Evolutionary conservation across 1,140 invertebrate species (phyloP), one percentile per base, ranked within the genome.

Genomic region (Orius laevigatus): DNA sequence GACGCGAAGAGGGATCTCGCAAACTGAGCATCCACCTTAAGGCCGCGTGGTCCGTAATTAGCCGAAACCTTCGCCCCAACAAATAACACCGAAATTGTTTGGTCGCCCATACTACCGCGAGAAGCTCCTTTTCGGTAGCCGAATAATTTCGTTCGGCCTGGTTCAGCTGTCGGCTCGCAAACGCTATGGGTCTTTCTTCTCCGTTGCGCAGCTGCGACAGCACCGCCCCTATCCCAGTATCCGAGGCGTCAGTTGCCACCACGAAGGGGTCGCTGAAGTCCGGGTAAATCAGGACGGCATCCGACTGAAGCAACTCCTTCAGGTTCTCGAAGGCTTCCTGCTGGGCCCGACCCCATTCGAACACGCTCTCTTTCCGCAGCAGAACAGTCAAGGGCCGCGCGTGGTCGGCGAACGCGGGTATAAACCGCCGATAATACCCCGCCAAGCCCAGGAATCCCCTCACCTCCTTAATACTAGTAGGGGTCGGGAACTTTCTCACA

Each of bases 41-140:
- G 0, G 67, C 63, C 53, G 59, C 58, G 53, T 75, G 67, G 52
- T 76, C 71, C 1, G 67, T 74, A 9, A 65, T 45, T 1, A 75
- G 59, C 15, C 52, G 65, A 52, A 74, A 75, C 41, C 66, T 60
- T 31, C 46, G 58, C 12, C 64, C 66, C 48, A 64, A 65, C 2
- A 76, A 45, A 56, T 70, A 74, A 19, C 62, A 59, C 48, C 61
- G 48, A 49, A 71, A 72, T 33, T 70, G 58, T 41, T 66, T 55
- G 0, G 66, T 56, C 1, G 60, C 60, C 58, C 61, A 67, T 1
- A 73, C 55, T 5, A 66, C 63, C 2, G 62, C 63, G 18, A 63
- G 49, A 5, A 62, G 49, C 55, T 64, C 63, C 55, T 50, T 57
- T 60, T 63, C 72, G 56, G 52, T 67, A 12, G 54, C 59, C 48